A percentile compares a stretch with the other conserved stretches of the same genome.
Evolutionary conservation across 2,797 vertebrate species (phyloP).

Genomic region (Coluber constrictor): DNA sequence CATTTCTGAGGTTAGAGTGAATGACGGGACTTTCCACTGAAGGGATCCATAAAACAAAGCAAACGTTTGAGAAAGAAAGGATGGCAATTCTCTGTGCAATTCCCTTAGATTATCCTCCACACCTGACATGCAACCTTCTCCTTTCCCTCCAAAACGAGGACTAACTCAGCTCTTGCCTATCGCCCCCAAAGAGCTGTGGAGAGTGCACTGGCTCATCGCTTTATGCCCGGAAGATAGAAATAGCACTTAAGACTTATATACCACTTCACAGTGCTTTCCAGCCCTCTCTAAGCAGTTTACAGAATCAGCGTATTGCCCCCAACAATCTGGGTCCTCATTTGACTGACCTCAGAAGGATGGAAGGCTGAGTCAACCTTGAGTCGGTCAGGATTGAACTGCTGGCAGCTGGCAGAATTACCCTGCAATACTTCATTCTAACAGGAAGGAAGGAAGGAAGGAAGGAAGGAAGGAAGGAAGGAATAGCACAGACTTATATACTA

Average conservation of each 20-base stretch:
- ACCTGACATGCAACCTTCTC: neutral
- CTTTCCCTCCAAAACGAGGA: neutral
- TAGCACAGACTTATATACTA: too few relatives aligned
- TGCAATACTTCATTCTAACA: neutral
- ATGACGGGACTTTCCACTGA: neutral
- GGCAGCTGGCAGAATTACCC: neutral
- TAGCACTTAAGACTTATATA: neutral
- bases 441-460: too few relatives aligned
- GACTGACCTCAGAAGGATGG: neutral
- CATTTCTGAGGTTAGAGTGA: neutral
- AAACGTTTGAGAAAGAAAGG: neutral
- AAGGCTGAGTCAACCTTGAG: neutral
- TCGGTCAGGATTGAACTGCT: neutral
- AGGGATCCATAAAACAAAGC: neutral
- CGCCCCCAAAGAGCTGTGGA: neutral
- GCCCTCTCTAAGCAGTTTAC: rapidly evolving
- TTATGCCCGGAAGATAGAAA: neutral
- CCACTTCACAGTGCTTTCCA: neutral
- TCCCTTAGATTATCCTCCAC: neutral
- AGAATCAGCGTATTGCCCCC: neutral
- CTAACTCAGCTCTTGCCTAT: neutral
- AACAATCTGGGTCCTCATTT: neutral
- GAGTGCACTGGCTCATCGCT: neutral
- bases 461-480: too few relatives aligned
- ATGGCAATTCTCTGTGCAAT: neutral